Percentiles rank a stretch among this genome's conserved stretches.
Evolutionary conservation across 1,140 invertebrate species (phyloP).

Genomic region (Scaptomyza hsui): DNA sequence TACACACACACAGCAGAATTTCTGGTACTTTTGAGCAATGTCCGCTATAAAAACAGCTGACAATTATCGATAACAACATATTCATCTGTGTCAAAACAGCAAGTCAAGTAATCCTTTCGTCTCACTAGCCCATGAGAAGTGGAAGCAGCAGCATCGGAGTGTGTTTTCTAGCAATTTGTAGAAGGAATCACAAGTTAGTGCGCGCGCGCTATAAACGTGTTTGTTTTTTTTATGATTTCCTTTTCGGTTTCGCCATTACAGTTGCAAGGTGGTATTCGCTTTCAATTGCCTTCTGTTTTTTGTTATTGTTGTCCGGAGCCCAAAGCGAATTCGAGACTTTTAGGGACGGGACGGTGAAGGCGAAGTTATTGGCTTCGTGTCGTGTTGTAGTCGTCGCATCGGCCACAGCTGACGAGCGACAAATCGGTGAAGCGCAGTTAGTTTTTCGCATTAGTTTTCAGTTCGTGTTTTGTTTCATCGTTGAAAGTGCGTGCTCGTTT

Average conservation of each 20-base stretch:
- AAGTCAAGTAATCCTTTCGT: neutral
- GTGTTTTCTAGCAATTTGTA: neutral
- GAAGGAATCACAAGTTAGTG: slow-evolving; percentile 26
- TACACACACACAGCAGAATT: neutral
- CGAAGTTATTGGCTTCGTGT: slow-evolving; percentile 18
- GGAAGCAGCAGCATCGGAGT: neutral
- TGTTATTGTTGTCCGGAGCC: slow-evolving; percentile 23
- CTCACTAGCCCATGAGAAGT: neutral
- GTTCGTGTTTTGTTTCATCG: slow-evolving; percentile 7
- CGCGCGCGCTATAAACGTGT: slow-evolving; percentile 44
- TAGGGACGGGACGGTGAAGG: neutral
- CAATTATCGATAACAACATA: slow-evolving; percentile 22
- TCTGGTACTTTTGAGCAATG: slow-evolving; percentile 6
- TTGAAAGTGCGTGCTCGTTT: slow-evolving; percentile 10
- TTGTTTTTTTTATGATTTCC: slow-evolving; percentile 18
- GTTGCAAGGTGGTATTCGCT: slow-evolving; percentile 21
- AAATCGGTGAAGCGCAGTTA: slow-evolving; percentile 18
- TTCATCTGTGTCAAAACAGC: neutral
- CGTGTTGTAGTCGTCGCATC: slow-evolving; percentile 13
- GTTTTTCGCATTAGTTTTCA: slow-evolving; percentile 22
- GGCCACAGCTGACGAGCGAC: slow-evolving; percentile 38
- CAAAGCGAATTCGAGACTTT: slow-evolving; percentile 27
- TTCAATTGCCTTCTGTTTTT: slow-evolving; percentile 35
- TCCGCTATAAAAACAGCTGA: slow-evolving; percentile 19
- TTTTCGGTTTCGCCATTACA: slow-evolving; percentile 9